Evolutionary conservation across 2,113 vertebrate species (phyloP).

Genomic region (Girardinichthys multiradiatus): DNA sequence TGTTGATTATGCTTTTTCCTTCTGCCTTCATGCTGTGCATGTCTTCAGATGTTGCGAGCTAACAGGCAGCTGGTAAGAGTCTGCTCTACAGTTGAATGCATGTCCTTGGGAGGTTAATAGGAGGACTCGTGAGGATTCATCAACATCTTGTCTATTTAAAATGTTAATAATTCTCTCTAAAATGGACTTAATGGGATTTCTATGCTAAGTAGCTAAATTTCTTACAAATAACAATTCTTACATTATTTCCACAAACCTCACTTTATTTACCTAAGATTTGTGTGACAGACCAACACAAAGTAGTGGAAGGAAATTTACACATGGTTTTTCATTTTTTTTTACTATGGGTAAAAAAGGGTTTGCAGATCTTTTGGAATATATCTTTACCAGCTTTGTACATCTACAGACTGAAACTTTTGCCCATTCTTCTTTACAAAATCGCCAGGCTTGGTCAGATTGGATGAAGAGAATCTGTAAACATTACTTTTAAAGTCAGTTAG

Average conservation of each 20-base stretch:
- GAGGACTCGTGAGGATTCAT: conserved; percentile 11
- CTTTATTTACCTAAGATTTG: background rate
- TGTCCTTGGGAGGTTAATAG: conserved; percentile 59
- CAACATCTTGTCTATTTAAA: background rate
- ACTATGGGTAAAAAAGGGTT: background rate
- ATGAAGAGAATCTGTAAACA: no score
- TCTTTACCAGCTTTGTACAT: no score
- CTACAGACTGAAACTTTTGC: no score
- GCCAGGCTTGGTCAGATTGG: no score
- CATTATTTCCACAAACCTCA: background rate
- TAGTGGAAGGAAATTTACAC: background rate
- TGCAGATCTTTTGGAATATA: background rate
- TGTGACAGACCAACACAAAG: background rate
- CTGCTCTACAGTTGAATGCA: conserved; percentile 70
- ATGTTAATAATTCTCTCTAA: background rate
- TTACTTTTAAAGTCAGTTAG: no score
- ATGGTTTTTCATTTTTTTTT: background rate
- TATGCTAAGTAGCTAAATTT: background rate
- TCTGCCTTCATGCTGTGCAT: conserved; percentile 85
- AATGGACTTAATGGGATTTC: background rate
- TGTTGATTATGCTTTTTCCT: conserved; percentile 75
- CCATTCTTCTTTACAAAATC: no score
- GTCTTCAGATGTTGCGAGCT: conserved; percentile 91
- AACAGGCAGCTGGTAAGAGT: conserved; percentile 95
- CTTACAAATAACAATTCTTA: background rate